Conservation (phyloP, 2,888 invertebrate species). For the Tenthredo notha region DNA sequence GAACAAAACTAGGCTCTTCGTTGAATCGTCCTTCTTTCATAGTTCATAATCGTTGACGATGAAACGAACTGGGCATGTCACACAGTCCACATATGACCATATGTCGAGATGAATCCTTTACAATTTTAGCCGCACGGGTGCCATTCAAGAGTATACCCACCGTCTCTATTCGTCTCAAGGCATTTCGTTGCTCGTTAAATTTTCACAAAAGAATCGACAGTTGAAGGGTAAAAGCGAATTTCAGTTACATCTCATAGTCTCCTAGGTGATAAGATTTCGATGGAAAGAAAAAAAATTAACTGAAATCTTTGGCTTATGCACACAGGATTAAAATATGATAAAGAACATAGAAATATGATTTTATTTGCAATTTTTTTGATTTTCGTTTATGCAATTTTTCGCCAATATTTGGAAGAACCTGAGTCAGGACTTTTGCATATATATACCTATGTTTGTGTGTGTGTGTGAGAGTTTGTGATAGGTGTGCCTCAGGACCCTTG, state of each 20-base stretch:
- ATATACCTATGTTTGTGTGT: too few species aligned
- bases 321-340: background rate
- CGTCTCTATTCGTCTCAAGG: background rate
- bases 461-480: background rate
- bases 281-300: background rate
- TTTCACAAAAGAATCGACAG: constrained; percentile 39
- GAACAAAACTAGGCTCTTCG: background rate
- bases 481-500: constrained; percentile 5
- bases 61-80: constrained; percentile 2
- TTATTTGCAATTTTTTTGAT: background rate
- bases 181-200: constrained; percentile 33
- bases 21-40: constrained; percentile 28
- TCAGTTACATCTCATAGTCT: background rate
- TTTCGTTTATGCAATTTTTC: background rate
- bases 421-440: background rate
- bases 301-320: background rate
- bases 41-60: constrained; percentile 2
- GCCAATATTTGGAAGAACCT: constrained; percentile 3
- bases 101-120: constrained; percentile 37
- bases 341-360: background rate
- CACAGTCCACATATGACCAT: background rate
- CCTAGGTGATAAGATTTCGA: constrained; percentile 6
- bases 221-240: background rate
- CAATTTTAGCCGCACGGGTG: constrained; percentile 24
- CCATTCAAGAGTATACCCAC: background rate